These are phyloP conservation scores for Molorchus minor DNA, from an alignment of 2,888 invertebrate species.

Conservation along the genomic window DNA sequence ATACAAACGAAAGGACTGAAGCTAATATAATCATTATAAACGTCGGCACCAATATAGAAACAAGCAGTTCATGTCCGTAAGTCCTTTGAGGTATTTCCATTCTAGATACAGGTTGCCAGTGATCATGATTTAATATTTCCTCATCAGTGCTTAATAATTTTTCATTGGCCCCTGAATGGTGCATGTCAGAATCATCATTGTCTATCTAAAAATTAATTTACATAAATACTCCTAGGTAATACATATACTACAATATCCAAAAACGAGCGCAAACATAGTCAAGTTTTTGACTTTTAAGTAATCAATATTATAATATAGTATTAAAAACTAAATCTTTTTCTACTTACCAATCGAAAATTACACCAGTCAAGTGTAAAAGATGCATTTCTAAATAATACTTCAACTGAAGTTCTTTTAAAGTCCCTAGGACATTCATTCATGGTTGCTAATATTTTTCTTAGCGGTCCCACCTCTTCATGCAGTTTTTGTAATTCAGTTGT, in stretches of 20 bases:
- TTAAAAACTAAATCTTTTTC: too few relatives aligned
- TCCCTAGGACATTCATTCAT: slow-evolving; percentile 80
- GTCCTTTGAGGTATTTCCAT: slow-evolving; percentile 73
- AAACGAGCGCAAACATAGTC: too few relatives aligned
- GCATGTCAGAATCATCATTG: slow-evolving; percentile 57
- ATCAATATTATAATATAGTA: too few relatives aligned
- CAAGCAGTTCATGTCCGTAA: slow-evolving; percentile 74
- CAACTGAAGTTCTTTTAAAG: slow-evolving; percentile 86
- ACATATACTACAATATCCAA: too few relatives aligned
- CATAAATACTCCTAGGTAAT: too few relatives aligned
- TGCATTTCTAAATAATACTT: slow-evolving; percentile 81
- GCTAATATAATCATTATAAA: slow-evolving; percentile 73
- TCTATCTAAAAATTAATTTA: slow-evolving; percentile 52
- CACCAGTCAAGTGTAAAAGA: slow-evolving; percentile 90
- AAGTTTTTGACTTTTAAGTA: too few relatives aligned
- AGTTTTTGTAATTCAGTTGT: slow-evolving; percentile 74
- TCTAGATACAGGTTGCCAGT: slow-evolving; percentile 72
- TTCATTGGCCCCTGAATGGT: slow-evolving; percentile 58
- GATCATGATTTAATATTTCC: slow-evolving; percentile 57
- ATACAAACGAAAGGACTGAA: slow-evolving; percentile 73
- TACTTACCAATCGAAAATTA: slow-evolving; percentile 79
- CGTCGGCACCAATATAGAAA: slow-evolving; percentile 76
- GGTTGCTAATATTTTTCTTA: slow-evolving; percentile 81
- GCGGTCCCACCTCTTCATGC: slow-evolving; percentile 83
- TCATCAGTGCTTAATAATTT: slow-evolving; percentile 54